Base-by-base conservation (phyloP, 2,888 invertebrate species). In the Psococerastis gibbosa region DNA sequence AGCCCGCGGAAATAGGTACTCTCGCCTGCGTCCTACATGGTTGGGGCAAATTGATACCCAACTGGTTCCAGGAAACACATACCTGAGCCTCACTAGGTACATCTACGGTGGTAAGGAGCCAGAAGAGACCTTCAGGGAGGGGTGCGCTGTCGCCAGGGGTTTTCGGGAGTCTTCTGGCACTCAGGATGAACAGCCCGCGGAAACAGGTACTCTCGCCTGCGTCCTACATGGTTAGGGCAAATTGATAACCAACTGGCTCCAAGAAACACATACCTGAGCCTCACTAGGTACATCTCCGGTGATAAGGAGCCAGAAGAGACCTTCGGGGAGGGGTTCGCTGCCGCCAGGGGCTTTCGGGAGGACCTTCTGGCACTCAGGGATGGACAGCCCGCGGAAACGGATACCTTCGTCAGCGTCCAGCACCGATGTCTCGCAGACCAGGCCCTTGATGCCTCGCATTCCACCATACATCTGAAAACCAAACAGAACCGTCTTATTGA, bases 341-440 rank as follows among this genome's bases (percentile, higher is more conserved):
- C 89, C 89, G 42, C 78, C 77, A 2, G 70, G 61, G 8, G 81
- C 88, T 58, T 81, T 84, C 1, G 91, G 91, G 48, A 92, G 66
- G 6, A 79, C 61, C 59, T 89, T 76, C 60, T 89, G 88, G 60
- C 88, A 88, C 60, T 92, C 88, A 23, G 89, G 88, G 57, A 94
- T 92, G 43, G 88, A 85, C 56, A 83, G 75, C 23, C 91, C 92
- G 46, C 94, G 78, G 73, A 94, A 95, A 49, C 89, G 69, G 63
- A 95, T 94, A 50, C 94, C 94, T 62, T 94, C 92, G 49, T 94
- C 91, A 2, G 92, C 75, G 60, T 95, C 94, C 52, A 94, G 67
- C 22, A 92, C 88, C 11, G 92, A 94, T 1, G 94, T 91, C 63
- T 94, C 94, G 65, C 88, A 89, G 2, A 94, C 85, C 47, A 95